Base-by-base conservation (phyloP, 2,113 vertebrate species). In the Chrysochloris asiatica region DNA sequence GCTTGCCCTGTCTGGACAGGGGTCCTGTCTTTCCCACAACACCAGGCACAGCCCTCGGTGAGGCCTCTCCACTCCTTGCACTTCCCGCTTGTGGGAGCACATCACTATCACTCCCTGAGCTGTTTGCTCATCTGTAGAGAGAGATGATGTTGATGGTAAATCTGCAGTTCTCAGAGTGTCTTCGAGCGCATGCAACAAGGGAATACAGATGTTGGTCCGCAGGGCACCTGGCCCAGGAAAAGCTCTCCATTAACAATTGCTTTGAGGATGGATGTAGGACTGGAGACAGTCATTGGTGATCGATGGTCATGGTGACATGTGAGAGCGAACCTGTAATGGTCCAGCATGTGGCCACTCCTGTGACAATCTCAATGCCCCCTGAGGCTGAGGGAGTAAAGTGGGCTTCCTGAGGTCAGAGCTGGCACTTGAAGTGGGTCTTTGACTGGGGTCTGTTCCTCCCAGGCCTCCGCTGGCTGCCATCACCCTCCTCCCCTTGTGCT, bases 371-470 rank as follows among this genome's bases (percentile, higher is more conserved):
- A 0, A 0, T 16, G 11, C 13, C 4, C 36, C 52, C 48, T 1
- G 0, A 2, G 5, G 26, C 56, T 6, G 36, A 21, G 13, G 1
- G 17, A 16, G 2, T 9, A 0, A 0, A 6, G 0, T 3, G 59
- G 1, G 9, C 12, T 10, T 16, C 61, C 8, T 14, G 2, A 69
- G 30, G 36, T 22, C 11, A 1, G 69, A 17, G 59, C 5, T 5
- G 4, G 38, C 8, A 0, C 0, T 0, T 1, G 17, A 13, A 54
- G 38, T 5, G 5, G 14, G 4, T 0, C 38, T 36, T 24, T 9
- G 24, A 30, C 17, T 4, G 5, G 17, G 7, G 12, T 33, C 52
- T 13, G 21, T 0, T 12, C 6, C 6, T 8, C 1, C 50, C 50
- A 0, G 1, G 38, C 22, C n/a, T 63, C 12, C 59, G 4, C 50